These are phyloP conservation scores for Melinaea marsaeus DNA, from an alignment of 2,888 invertebrate genomes.

Conservation along the genomic window DNA sequence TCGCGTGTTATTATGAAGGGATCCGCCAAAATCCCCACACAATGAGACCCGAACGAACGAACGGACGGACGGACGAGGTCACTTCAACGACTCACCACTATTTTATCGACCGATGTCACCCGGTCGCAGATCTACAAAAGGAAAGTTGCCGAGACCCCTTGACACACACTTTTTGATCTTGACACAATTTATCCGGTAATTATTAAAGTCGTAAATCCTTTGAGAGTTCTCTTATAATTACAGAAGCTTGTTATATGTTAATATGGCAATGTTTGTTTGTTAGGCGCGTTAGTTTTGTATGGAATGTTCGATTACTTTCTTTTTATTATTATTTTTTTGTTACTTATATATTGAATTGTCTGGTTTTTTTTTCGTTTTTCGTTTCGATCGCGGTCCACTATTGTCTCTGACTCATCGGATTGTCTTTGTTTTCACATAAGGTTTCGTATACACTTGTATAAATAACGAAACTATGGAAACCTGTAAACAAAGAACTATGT, in stretches of 20 bases:
- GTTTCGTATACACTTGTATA: slow-evolving; percentile 66
- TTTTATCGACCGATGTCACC: slow-evolving; percentile 63
- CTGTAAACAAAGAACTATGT: slow-evolving; percentile 50
- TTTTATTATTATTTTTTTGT: slow-evolving; percentile 37
- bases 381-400: slow-evolving; percentile 40
- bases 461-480: slow-evolving; percentile 52
- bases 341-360: not conserved
- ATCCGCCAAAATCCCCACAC: slow-evolving; percentile 71
- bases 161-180: slow-evolving; percentile 73
- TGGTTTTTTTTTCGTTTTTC: slow-evolving; percentile 46
- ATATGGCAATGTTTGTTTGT: slow-evolving; percentile 68
- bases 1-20: slow-evolving; percentile 50
- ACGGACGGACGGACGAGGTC: slow-evolving; percentile 43
- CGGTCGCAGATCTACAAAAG: slow-evolving; percentile 64
- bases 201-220: slow-evolving; percentile 42
- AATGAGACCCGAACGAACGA: slow-evolving; percentile 43
- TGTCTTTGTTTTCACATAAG: slow-evolving; percentile 52
- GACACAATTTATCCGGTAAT: slow-evolving; percentile 62
- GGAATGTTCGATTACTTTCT: slow-evolving; percentile 64
- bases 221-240: slow-evolving; percentile 35
- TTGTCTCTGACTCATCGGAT: slow-evolving; percentile 47
- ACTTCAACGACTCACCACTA: slow-evolving; percentile 58
- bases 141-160: slow-evolving; percentile 70
- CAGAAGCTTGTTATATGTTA: slow-evolving; percentile 53
- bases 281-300: slow-evolving; percentile 59